Base-by-base conservation (phyloP, 2,888 invertebrate genomes). In the Melieria picta region DNA sequence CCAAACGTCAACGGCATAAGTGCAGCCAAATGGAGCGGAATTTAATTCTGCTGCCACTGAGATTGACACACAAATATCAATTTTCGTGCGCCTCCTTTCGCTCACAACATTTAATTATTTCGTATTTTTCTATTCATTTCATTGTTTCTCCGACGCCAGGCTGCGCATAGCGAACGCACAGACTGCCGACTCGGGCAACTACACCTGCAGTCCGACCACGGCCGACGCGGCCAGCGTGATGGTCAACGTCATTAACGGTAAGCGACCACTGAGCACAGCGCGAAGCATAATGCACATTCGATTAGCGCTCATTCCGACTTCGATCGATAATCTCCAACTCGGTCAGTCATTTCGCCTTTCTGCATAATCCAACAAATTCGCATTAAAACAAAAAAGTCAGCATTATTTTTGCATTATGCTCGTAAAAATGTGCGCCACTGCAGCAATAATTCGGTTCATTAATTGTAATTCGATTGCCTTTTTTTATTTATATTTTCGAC, bases 231-330 rank as follows among this genome's bases (percentile, higher is more conserved):
- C 95, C 75, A 94, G 93, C 79, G 94, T 95, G 80, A 93, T 93
- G 85, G 94, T 96, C 77, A 95, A 95, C 87, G 94, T 95, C 83
- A 94, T 96, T 85, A 94, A 94, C 87, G 95, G 95, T 94, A 88
- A 90, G 88, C 77, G 47, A 11, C 30, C 30, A 30, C 30, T 30
- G 30, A 30, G 30, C 30, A 30, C 30, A 30, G 3, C 30, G 30
- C 30, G 30, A 2, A 30, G 30, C 30, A 30, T 30, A 30, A 30
- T 30, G 30, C 30, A 30, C 30, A 30, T 30, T 30, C 30, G 0
- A 30, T 30, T 30, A 30, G 30, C 30, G 30, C 30, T 30, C 30
- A 30, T 30, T 30, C 30, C 30, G 30, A 30, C 30, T 30, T 30
- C 30, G 30, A 30, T 30, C 30, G 30, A 30, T 30, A 30, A 30